phyloP scores from a whole-genome alignment of 2,888 invertebrate species.

The Endotricha flammealis region DNA sequence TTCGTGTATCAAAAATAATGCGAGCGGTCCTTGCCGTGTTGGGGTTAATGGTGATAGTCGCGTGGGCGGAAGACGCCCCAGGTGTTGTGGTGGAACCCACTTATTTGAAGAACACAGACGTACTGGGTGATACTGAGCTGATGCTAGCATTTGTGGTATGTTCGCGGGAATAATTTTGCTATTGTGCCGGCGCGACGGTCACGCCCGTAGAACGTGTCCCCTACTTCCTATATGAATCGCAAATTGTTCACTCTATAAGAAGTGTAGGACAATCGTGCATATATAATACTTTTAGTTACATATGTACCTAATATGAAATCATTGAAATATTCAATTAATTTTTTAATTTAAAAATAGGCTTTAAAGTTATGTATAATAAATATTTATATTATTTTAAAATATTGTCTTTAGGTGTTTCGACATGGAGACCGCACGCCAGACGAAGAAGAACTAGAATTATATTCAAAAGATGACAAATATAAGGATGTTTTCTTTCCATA shows the following conservation, averaged over 20 bases:
- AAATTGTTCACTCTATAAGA: constrained; percentile 24
- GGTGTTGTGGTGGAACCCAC: constrained; percentile 31
- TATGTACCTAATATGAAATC: too few relatives aligned
- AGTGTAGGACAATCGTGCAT: constrained; percentile 14
- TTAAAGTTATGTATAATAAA: too few relatives aligned
- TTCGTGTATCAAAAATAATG: constrained; percentile 36
- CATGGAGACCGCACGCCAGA: constrained; percentile 86
- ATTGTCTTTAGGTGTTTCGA: constrained; percentile 82
- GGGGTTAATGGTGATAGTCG: constrained; percentile 30
- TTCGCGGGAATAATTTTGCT: constrained; percentile 25
- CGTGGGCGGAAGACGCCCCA: constrained; percentile 30
- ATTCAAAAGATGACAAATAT: constrained; percentile 67
- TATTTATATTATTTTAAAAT: too few relatives aligned
- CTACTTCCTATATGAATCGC: constrained; percentile 29
- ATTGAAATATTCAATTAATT: too few relatives aligned
- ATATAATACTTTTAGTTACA: constrained; percentile 3
- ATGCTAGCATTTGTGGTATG: constrained; percentile 61
- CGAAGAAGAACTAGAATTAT: constrained; percentile 65
- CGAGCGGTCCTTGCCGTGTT: constrained; percentile 33
- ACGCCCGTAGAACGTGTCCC: constrained; percentile 27
- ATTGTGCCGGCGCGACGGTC: constrained; percentile 23
- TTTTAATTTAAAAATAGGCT: too few relatives aligned
- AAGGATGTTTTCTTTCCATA: constrained; percentile 74
- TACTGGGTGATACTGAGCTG: constrained; percentile 44
- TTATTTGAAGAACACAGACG: constrained; percentile 29